phyloP scores from a whole-genome alignment of 2,888 invertebrate species.

The Thysanoteuthis rhombus region DNA sequence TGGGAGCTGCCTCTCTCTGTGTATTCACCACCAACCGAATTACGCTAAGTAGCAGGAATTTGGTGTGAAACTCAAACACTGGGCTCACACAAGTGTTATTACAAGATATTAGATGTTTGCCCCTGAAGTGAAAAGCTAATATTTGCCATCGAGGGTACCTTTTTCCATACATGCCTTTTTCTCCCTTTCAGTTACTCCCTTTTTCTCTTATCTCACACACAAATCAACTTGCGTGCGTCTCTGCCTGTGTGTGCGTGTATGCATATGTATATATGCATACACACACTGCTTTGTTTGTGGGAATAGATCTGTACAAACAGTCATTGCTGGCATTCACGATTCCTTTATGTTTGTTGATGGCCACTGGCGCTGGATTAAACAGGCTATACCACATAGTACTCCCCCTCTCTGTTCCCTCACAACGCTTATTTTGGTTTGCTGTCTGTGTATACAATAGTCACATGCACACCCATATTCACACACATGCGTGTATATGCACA shows the following conservation, averaged over 20 bases:
- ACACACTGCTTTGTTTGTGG: neutral
- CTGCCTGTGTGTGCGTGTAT: neutral
- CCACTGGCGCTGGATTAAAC: conserved; percentile 28
- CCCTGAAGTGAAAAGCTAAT: conserved; percentile 33
- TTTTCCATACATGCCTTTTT: neutral
- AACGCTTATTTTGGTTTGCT: neutral
- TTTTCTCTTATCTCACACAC: neutral
- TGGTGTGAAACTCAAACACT: conserved; percentile 40
- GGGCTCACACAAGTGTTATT: conserved; percentile 38
- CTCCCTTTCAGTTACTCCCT: neutral
- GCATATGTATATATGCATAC: neutral
- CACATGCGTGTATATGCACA: neutral
- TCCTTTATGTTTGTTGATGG: conserved; percentile 22
- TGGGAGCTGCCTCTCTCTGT: neutral
- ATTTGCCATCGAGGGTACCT: conserved; percentile 19
- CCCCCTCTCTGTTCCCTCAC: neutral
- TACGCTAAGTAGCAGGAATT: conserved; percentile 35
- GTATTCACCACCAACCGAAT: conserved; percentile 26
- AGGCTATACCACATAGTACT: neutral
- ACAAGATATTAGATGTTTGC: conserved; percentile 43
- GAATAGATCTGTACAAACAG: conserved; percentile 30
- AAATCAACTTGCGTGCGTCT: neutral
- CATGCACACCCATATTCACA: neutral
- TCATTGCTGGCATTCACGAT: conserved; percentile 13
- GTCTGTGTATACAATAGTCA: neutral